A percentile compares a stretch with the other conserved stretches of the same genome.
Conservation (phyloP, 2,797 vertebrate species). For the Sebastes minor region DNA sequence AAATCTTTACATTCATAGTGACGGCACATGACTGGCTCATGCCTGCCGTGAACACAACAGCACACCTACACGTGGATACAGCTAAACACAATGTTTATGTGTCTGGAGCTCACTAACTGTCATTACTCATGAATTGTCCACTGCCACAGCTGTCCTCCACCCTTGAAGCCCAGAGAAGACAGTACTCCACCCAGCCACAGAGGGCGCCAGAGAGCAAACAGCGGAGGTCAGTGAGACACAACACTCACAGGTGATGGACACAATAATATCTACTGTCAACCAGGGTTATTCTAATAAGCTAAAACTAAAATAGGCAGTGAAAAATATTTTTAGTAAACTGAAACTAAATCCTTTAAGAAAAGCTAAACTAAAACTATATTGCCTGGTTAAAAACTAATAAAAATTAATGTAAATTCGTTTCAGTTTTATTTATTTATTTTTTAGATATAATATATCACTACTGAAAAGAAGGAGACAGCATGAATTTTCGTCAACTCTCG, state of each 20-base stretch:
- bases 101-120: neutral
- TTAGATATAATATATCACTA: too few relatives aligned
- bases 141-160: slow-evolving; percentile 72
- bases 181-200: slow-evolving; percentile 55
- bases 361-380: too few relatives aligned
- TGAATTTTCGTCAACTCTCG: too few relatives aligned
- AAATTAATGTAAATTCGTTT: fast-evolving
- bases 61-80: neutral
- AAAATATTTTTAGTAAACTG: too few relatives aligned
- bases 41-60: neutral
- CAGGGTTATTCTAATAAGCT: too few relatives aligned
- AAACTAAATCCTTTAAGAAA: too few relatives aligned
- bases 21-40: neutral
- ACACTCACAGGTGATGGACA: neutral
- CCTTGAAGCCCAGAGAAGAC: slow-evolving; percentile 64
- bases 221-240: slow-evolving; percentile 55
- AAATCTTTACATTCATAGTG: neutral
- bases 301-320: too few relatives aligned
- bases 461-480: too few relatives aligned
- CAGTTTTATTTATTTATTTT: too few relatives aligned
- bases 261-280: neutral
- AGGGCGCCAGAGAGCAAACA: slow-evolving; percentile 53
- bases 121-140: neutral
- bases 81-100: neutral
- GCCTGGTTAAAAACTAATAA: too few relatives aligned